Conservation (phyloP, 2,113 vertebrate genomes). For the Xenopus borealis region DNA sequence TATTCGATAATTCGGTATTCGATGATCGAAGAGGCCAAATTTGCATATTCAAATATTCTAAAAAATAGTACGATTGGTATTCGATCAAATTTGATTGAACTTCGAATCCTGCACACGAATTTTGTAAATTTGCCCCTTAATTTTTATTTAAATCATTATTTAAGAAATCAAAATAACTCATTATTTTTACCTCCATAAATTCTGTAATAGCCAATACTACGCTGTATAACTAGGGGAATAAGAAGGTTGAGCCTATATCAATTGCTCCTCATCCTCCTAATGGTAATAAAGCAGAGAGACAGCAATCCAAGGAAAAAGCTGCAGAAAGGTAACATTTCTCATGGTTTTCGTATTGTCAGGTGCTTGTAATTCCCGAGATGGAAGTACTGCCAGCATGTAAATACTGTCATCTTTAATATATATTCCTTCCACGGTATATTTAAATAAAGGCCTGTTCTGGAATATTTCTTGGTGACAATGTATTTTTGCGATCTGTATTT, state of each 20-base stretch:
- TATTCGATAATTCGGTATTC: too few relatives aligned
- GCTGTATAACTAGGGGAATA: too few relatives aligned
- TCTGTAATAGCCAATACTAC: too few relatives aligned
- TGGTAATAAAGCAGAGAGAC: neutral
- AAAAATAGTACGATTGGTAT: too few relatives aligned
- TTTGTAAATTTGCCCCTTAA: too few relatives aligned
- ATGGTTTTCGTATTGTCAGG: neutral
- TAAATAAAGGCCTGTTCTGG: slow-evolving; percentile 13
- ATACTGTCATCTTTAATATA: slow-evolving; percentile 12
- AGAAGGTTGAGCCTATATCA: neutral
- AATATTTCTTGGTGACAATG: slow-evolving; percentile 21
- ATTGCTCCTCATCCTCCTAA: neutral
- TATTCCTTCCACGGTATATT: neutral
- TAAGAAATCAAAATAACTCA: too few relatives aligned
- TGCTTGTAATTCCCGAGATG: neutral
- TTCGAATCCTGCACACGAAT: too few relatives aligned
- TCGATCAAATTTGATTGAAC: too few relatives aligned
- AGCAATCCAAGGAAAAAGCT: slow-evolving; percentile 39
- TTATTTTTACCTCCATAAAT: too few relatives aligned
- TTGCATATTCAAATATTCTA: too few relatives aligned
- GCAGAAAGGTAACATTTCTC: slow-evolving; percentile 48
- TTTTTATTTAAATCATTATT: too few relatives aligned
- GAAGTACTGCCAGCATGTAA: slow-evolving; percentile 17
- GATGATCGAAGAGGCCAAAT: too few relatives aligned
- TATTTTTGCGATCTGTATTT: slow-evolving; percentile 6